phyloP scores from a whole-genome alignment of 2,888 invertebrate genomes.

The Drosophila cracens region DNA sequence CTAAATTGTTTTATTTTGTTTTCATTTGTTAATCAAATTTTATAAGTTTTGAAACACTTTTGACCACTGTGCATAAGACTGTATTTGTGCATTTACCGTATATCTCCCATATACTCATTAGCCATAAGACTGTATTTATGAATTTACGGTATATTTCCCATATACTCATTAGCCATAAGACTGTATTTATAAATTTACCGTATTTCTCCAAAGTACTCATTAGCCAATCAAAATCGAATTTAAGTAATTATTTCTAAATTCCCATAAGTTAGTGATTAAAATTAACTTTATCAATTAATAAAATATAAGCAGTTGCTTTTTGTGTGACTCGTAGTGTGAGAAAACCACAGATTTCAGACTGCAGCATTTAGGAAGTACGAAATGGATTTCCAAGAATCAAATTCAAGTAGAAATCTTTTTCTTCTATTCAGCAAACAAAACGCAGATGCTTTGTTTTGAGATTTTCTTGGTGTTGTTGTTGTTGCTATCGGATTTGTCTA shows the following conservation, averaged over 20 bases:
- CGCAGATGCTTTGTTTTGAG: slow-evolving; percentile 3
- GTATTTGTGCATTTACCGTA: neutral
- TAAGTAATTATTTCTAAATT: neutral
- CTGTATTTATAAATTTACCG: neutral
- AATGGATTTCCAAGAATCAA: slow-evolving; percentile 12
- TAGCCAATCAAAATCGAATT: neutral
- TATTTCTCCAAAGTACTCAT: neutral
- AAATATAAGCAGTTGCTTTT: neutral
- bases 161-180: too few species aligned
- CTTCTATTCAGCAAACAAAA: neutral
- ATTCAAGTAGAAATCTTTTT: slow-evolving; percentile 8
- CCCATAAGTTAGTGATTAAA: neutral
- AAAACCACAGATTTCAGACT: neutral
- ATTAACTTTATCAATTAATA: neutral
- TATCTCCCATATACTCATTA: neutral
- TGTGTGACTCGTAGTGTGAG: neutral
- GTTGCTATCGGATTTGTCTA: slow-evolving; percentile 9
- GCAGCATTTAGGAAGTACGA: slow-evolving; percentile 3
- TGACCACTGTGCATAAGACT: neutral
- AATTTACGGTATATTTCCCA: neutral
- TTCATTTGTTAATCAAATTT: neutral
- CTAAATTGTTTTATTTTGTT: neutral
- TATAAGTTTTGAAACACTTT: neutral
- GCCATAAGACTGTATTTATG: neutral
- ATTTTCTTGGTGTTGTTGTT: neutral